phyloP scores from a whole-genome alignment of 2,888 invertebrate species.

The Blera fallax region DNA sequence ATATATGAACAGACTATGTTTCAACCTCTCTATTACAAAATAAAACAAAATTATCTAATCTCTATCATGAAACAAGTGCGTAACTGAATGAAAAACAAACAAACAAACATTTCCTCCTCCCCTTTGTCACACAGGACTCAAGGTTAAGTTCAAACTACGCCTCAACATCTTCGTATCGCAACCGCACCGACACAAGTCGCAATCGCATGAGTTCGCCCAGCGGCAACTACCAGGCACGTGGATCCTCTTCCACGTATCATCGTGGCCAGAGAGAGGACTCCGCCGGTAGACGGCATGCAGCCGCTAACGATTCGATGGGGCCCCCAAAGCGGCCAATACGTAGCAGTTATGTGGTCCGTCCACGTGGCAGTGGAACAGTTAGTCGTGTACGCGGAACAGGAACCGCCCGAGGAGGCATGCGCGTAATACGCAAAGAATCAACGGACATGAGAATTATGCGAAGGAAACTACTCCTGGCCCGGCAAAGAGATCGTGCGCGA shows the following conservation, averaged over 20 bases:
- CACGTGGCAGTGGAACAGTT: conserved; percentile 77
- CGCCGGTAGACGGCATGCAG: conserved; percentile 75
- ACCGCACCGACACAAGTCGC: conserved; percentile 78
- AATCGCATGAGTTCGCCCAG: conserved; percentile 79
- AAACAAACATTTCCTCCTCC: conserved; percentile 74
- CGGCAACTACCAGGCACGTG: conserved; percentile 56
- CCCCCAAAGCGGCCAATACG: conserved; percentile 80
- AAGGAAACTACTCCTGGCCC: conserved; percentile 79
- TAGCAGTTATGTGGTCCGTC: conserved; percentile 78
- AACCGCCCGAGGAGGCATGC: conserved; percentile 77
- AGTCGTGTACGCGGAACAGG: conserved; percentile 76
- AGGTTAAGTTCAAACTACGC: conserved; percentile 77
- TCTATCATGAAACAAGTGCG: conserved; percentile 57
- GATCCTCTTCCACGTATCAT: conserved; percentile 76
- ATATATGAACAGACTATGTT: conserved; percentile 40
- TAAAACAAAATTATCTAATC: conserved; percentile 41
- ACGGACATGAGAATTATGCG: conserved; percentile 80
- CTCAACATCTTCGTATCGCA: conserved; percentile 81
- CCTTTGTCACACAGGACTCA: conserved; percentile 75
- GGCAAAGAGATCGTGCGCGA: conserved; percentile 81
- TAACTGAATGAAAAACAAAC: conserved; percentile 73
- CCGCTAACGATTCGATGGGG: conserved; percentile 78
- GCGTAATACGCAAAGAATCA: conserved; percentile 79
- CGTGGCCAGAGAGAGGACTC: conserved; percentile 71
- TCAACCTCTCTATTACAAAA: conserved; percentile 62